Conservation (phyloP, 2,888 invertebrate species). For the Napeogenes inachia region DNA sequence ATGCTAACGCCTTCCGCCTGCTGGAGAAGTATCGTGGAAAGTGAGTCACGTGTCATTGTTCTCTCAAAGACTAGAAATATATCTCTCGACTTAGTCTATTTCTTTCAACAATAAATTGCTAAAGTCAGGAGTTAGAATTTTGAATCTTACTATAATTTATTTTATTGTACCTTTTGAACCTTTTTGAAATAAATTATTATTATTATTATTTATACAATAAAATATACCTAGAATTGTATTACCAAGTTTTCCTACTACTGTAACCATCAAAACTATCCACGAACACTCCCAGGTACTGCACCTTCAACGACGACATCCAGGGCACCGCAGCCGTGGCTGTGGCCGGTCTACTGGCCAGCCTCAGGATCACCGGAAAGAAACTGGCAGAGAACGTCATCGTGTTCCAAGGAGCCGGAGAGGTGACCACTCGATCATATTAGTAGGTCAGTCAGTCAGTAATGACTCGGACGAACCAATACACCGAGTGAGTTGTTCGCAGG, state of each 20-base stretch:
- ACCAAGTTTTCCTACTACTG: too few relatives aligned
- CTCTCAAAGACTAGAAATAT: too few relatives aligned
- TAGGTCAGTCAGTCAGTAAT: too few relatives aligned
- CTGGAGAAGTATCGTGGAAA: slow-evolving; percentile 91
- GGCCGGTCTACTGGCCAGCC: slow-evolving; percentile 92
- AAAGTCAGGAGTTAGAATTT: too few relatives aligned
- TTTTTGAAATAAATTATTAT: too few relatives aligned
- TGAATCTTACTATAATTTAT: too few relatives aligned
- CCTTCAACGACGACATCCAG: slow-evolving; percentile 99
- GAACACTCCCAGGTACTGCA: slow-evolving; percentile 78
- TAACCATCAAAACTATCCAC: too few relatives aligned
- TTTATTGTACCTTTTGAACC: too few relatives aligned
- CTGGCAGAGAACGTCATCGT: slow-evolving; percentile 91
- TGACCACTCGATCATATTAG: slow-evolving; percentile 43
- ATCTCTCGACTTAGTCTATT: too few relatives aligned
- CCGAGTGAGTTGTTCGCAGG: slow-evolving; percentile 68
- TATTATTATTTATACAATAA: too few relatives aligned
- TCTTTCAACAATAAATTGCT: too few relatives aligned
- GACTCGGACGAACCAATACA: background rate
- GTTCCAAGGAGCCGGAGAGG: slow-evolving; percentile 98
- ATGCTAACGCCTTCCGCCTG: slow-evolving; percentile 96
- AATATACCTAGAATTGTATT: too few relatives aligned
- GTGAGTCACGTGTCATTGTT: slow-evolving; percentile 61
- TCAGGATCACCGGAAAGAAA: slow-evolving; percentile 88
- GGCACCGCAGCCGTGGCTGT: slow-evolving; percentile 98